Evolutionary conservation across 1,140 invertebrate genomes (phyloP).

Genomic region (Stegodyphus mimosarum): DNA sequence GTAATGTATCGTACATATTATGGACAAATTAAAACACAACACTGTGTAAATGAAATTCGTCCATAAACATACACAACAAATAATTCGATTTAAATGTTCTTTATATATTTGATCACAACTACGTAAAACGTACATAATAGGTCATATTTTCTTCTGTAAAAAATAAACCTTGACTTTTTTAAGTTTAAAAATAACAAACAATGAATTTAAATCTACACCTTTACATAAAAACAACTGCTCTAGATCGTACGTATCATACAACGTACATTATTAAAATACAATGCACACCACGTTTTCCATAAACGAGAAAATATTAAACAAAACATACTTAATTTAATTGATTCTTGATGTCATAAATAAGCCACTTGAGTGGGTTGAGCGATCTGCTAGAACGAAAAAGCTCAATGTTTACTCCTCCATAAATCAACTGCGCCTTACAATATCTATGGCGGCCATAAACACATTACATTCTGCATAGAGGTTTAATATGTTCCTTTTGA

Average conservation of each 20-base stretch:
- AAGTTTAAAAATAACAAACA: slow-evolving; percentile 3
- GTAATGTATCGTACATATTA: too few relatives aligned
- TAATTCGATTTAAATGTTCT: too few relatives aligned
- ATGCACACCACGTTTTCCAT: neutral
- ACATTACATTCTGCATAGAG: slow-evolving; percentile 57
- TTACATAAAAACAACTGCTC: slow-evolving; percentile 32
- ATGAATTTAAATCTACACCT: neutral
- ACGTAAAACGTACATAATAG: too few relatives aligned
- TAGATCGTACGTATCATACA: slow-evolving; percentile 28
- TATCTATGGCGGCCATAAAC: slow-evolving; percentile 60
- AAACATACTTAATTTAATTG: slow-evolving; percentile 55
- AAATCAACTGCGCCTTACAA: slow-evolving; percentile 60
- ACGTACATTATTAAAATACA: neutral
- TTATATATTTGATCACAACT: too few relatives aligned
- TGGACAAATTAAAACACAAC: too few relatives aligned
- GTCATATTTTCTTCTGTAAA: too few relatives aligned
- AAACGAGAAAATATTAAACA: slow-evolving; percentile 18
- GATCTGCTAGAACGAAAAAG: slow-evolving; percentile 43
- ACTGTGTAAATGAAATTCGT: too few relatives aligned
- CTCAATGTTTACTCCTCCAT: slow-evolving; percentile 58
- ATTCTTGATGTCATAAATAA: slow-evolving; percentile 55
- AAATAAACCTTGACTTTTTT: neutral
- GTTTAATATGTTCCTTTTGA: slow-evolving; percentile 45
- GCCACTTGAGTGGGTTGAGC: slow-evolving; percentile 36
- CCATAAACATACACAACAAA: too few relatives aligned